Base-by-base conservation (phyloP, 2,113 vertebrate genomes). In the Vicugna pacos region DNA sequence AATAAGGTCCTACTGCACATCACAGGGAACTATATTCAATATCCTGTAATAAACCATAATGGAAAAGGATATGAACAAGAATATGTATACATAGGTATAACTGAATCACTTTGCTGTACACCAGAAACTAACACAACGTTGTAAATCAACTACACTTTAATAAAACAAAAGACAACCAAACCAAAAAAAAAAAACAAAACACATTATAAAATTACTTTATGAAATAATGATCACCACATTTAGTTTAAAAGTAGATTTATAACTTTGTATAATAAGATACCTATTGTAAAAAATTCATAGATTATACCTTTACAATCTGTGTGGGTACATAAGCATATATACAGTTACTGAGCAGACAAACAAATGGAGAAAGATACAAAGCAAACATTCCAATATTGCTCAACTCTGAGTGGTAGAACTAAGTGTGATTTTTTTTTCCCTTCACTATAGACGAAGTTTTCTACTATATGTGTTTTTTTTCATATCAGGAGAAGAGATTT, bases 201-300 rank as follows among this genome's bases (percentile, higher is more conserved):
- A 79, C 60, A 10, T 75, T 76, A 42, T 17, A 93, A 96, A 90
- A 81, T 93, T 19, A 84, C 9, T 72, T 79, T 35, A 56, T 76
- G n/a, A 28, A 69, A 73, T 92, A 76, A 89, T 56, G 13, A 93
- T 76, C 7, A 56, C 22, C 16, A 60, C 8, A 54, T 83, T 87
- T 93, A 88, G 24, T 67, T 91, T 91, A 79, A 75, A 82, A 81
- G 13, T 28, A 89, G 8, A 73, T 58, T 42, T 32, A 24, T 52
- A 89, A 54, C 30, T 89, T 32, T 76, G 28, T 38, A 65, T 19
- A 85, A 16, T 58, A 72, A 79, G 70, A 83, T 2, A 72, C 0
- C 28, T 72, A 88, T 54, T 54, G 35, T 83, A 46, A 67, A 91
- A 62, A 80, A 86, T 48, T 46, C 42, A 69, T 14, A 69, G 15